Conservation (phyloP, 92 coral and sea anemone genomes). For the Umimayanthus kanabou region DNA sequence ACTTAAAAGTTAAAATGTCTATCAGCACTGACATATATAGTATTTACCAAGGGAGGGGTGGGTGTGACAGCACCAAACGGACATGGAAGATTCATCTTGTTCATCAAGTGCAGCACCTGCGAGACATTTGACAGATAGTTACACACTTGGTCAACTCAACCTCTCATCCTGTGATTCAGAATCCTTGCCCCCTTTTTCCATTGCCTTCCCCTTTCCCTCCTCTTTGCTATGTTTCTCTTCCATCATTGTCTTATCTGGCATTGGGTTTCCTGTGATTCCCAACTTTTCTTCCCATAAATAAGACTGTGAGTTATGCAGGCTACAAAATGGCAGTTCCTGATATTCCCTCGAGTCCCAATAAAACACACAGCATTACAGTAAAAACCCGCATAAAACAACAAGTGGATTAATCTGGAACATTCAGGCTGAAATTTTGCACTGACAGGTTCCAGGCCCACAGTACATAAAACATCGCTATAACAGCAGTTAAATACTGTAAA, state of each 20-base stretch:
- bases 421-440: too few relatives aligned
- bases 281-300: neutral
- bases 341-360: neutral
- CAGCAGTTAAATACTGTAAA: too few relatives aligned
- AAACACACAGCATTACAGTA: neutral
- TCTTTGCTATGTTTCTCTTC: neutral
- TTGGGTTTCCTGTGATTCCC: neutral
- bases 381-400: too few relatives aligned
- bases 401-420: too few relatives aligned
- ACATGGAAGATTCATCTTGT: slow-evolving; percentile 95
- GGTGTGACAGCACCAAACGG: slow-evolving; percentile 94
- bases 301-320: neutral
- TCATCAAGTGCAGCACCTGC: slow-evolving; percentile 97
- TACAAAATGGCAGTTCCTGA: slow-evolving; percentile 3
- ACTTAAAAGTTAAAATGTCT: too few relatives aligned
- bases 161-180: neutral
- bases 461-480: too few relatives aligned
- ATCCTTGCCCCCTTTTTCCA: too few relatives aligned
- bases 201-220: too few relatives aligned
- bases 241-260: neutral
- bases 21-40: too few relatives aligned
- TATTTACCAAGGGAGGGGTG: slow-evolving; percentile 89
- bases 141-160: neutral
- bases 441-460: too few relatives aligned
- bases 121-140: neutral